Conservation (phyloP, 1,140 invertebrate species). For the Alviniconcha marisindica region DNA sequence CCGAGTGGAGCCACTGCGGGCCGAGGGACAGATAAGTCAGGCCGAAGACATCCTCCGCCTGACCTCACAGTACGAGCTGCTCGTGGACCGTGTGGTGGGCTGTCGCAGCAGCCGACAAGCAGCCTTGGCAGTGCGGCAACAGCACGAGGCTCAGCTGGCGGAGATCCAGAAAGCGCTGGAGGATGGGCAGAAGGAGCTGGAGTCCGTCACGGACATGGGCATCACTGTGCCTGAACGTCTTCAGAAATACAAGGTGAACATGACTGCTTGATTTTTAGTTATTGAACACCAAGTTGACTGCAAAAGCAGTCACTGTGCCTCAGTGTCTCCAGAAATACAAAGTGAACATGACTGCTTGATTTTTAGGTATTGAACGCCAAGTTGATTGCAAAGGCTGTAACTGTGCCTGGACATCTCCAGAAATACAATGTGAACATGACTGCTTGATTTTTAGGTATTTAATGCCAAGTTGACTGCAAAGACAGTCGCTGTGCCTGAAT, state of each 20-base stretch:
- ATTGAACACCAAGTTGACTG: no score
- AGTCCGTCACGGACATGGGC: conserved; percentile 88
- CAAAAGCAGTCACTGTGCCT: no score
- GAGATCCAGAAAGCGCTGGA: conserved; percentile 92
- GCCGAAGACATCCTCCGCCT: conserved; percentile 81
- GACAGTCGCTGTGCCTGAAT: no score
- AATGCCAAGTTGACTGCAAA: no score
- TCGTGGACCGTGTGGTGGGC: conserved; percentile 82
- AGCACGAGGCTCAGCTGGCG: conserved; percentile 89
- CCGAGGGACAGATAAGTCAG: conserved; percentile 58
- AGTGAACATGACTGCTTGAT: no score
- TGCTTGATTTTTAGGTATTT: no score
- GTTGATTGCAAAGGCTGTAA: no score
- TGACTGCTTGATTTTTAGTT: no score
- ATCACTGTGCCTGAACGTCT: conserved; percentile 91
- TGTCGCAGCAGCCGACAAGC: conserved; percentile 78
- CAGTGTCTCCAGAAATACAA: no score
- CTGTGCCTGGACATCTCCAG: no score
- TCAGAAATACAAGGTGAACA: conserved; percentile 84
- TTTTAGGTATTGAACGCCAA: no score
- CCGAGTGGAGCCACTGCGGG: conserved; percentile 54
- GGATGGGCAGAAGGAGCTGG: conserved; percentile 90
- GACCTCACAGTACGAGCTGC: conserved; percentile 86
- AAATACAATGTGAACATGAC: no score
- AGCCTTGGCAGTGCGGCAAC: conserved; percentile 87